Conservation (phyloP, 1,140 invertebrate species). For the Chironomus tepperi region DNA sequence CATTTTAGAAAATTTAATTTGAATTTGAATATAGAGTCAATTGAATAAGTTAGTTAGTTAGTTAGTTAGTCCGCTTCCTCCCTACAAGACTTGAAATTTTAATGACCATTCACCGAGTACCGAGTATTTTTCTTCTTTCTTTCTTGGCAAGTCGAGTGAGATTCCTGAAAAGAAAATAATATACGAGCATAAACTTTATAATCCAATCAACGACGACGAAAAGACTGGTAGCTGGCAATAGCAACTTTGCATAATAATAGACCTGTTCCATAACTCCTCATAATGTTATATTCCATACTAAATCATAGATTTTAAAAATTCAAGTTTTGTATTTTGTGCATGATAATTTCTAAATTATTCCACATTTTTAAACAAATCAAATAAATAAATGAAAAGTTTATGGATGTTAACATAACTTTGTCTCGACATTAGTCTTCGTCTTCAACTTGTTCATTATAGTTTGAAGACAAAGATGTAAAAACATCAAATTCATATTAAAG, state of each 20-base stretch:
- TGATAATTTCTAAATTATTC: too few species aligned
- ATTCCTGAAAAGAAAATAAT: background rate
- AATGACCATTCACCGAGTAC: background rate
- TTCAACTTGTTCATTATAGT: background rate
- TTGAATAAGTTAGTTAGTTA: background rate
- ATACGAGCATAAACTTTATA: background rate
- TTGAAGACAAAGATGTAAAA: too few species aligned
- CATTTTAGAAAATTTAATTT: conserved; percentile 4
- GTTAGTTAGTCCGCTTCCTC: background rate
- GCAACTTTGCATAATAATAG: conserved; percentile 13
- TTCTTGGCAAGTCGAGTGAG: too few species aligned
- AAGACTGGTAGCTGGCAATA: conserved; percentile 4
- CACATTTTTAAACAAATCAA: too few species aligned
- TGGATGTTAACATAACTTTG: background rate
- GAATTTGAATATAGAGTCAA: background rate
- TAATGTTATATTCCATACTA: too few species aligned
- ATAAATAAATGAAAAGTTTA: background rate
- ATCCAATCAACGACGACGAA: conserved; percentile 6
- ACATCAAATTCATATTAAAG: too few species aligned
- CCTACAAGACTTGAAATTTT: background rate
- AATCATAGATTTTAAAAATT: too few species aligned
- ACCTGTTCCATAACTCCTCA: background rate
- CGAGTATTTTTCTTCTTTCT: background rate
- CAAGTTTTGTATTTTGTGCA: too few species aligned
- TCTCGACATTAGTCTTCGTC: background rate